A percentile compares a stretch with the other conserved stretches of the same genome.
These are phyloP conservation scores for Porites divaricata DNA, from an alignment of 92 coral and sea anemone genomes.

Conservation along the genomic window DNA sequence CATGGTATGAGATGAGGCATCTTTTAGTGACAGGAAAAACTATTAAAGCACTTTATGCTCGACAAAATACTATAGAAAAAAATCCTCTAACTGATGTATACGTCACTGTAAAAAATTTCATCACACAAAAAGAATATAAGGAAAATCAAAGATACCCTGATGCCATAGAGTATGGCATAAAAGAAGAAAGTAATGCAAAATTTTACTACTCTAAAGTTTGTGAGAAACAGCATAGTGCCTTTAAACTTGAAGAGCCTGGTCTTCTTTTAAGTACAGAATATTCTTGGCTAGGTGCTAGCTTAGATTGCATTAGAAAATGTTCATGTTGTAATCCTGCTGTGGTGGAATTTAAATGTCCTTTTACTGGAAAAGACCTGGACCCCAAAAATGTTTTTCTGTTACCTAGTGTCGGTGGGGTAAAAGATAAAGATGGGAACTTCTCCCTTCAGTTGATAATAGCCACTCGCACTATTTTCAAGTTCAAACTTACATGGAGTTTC, in stretches of 20 bases:
- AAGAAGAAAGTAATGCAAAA: slow-evolving; percentile 53
- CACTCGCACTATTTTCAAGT: slow-evolving; percentile 45
- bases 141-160: slow-evolving; percentile 33
- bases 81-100: slow-evolving; percentile 52
- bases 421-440: slow-evolving; percentile 28
- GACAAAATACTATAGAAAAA: slow-evolving; percentile 72
- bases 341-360: slow-evolving; percentile 12
- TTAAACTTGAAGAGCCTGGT: slow-evolving; percentile 50
- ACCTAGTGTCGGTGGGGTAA: slow-evolving; percentile 52
- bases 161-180: slow-evolving; percentile 62
- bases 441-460: slow-evolving; percentile 16
- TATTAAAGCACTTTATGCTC: slow-evolving; percentile 57
- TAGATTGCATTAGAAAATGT: slow-evolving; percentile 42
- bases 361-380: slow-evolving; percentile 41
- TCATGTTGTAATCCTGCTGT: slow-evolving; percentile 22
- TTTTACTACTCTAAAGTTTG: slow-evolving; percentile 38
- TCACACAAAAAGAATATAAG: slow-evolving; percentile 34
- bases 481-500: slow-evolving; percentile 48
- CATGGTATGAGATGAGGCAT: slow-evolving; percentile 70
- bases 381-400: slow-evolving; percentile 55
- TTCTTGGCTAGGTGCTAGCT: slow-evolving; percentile 33
- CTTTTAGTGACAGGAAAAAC: slow-evolving; percentile 63
- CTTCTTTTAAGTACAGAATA: slow-evolving; percentile 50
- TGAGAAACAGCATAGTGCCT: slow-evolving; percentile 48
- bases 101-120: slow-evolving; percentile 31